Evolutionary conservation across 1,140 invertebrate genomes (phyloP).

Genomic region (Aphaenogaster rudis): DNA sequence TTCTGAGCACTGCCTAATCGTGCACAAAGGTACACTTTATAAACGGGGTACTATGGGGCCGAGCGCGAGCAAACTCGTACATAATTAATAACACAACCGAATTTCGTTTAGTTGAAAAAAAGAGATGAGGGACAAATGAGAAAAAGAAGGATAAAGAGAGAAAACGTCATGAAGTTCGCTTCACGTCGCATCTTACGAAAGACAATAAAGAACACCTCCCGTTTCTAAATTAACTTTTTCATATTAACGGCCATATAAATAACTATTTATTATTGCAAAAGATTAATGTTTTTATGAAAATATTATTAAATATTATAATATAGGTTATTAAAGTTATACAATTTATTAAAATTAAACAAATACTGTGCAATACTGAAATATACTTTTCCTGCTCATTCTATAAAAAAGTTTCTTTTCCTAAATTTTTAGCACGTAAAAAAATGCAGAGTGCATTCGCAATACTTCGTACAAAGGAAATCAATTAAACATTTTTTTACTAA

Average conservation of each 20-base stretch:
- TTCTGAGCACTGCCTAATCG: conserved; percentile 77
- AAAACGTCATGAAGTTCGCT: conserved; percentile 40
- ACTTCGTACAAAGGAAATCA: not conserved
- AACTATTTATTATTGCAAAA: not conserved
- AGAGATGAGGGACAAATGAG: not conserved
- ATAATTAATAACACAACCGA: conserved; percentile 48
- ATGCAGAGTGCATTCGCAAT: not conserved
- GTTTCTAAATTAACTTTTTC: not conserved
- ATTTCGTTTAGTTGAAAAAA: conserved; percentile 40
- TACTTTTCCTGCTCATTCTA: not conserved
- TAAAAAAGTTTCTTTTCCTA: not conserved
- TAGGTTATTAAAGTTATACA: not conserved
- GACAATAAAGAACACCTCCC: conserved; percentile 32
- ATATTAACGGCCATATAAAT: not conserved
- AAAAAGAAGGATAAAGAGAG: not conserved
- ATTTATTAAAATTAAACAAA: conserved; percentile 11
- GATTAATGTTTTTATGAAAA: not conserved
- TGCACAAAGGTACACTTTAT: conserved; percentile 61
- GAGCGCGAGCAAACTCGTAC: conserved; percentile 65
- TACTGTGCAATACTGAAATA: not conserved
- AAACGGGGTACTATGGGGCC: conserved; percentile 63
- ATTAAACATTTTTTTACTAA: not conserved
- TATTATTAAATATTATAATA: not conserved
- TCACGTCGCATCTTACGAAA: conserved; percentile 25
- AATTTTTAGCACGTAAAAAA: not conserved